Base-by-base conservation (phyloP, 2,113 vertebrate genomes). In the Pygathrix nemaeus region DNA sequence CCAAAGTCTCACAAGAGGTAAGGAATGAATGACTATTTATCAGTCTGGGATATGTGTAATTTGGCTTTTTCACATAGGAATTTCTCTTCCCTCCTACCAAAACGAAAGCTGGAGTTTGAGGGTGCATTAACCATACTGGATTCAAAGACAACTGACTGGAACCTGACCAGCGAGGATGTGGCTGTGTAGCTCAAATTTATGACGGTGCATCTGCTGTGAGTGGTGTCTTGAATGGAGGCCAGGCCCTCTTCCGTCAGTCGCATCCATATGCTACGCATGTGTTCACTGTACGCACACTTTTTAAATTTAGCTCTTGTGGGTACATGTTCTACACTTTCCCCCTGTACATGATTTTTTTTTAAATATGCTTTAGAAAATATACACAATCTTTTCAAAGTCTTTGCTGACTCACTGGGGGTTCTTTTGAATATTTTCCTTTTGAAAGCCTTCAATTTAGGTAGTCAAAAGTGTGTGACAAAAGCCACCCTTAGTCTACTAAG, bases 271-370 rank as follows among this genome's bases (percentile, higher is more conserved):
- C 98, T 98, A 90, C 96, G 98, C 98, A 97, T 98, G 98, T 98
- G 98, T 98, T 98, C 98, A 97, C 96, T 98, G 98, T 98, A 98
- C 98, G 98, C 98, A 99, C 97, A 98, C 98, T 97, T 98, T 98
- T 99, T 98, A 99, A 98, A 98, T 98, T 98, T 99, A 99, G 98
- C 97, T 97, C 97, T 98, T 98, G 98, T 99, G 98, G 98, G 98
- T 98, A 98, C 98, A 82, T 98, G 97, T 97, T 98, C 98, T 98
- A 98, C 98, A 97, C 97, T 98, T 98, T 98, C 55, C 96, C 95
- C 96, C 73, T 98, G 96, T 97, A 98, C 97, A 92, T 97, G 97
- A 95, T 98, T 97, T 98, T 96, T 92, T 4, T 0, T 80, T 59
- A 97, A 97, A 94, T 93, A 89, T 97, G 92, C 98, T 96, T 98